Evolutionary conservation across 1,140 invertebrate species (phyloP), one percentile per base, ranked within the genome.

Genomic region (Bombus huntii): DNA sequence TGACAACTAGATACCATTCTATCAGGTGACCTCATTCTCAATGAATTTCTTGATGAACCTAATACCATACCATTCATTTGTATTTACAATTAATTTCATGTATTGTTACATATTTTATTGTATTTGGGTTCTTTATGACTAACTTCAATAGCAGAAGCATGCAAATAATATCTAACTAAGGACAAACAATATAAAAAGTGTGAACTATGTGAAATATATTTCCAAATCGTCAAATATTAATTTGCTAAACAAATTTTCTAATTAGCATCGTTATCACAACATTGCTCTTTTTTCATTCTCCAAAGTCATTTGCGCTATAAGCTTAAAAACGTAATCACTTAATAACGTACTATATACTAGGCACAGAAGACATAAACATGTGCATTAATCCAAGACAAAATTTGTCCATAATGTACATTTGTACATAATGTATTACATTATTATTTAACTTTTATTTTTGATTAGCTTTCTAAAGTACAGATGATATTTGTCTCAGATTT

Each of bases 1-100:
- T 97, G 97, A 94, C 96, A 97, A 91, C 97, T 97, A 22, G 96
- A 95, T 3, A 96, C 94, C 95, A 98, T 97, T 57, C 97, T 96
- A 91, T 97, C 97, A 0, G 97, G 97, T 0, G 97, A 97, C n/a
- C 96, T 95, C 62, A 95, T 95, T 95, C 97, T 92, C 94, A 93
- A 88, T 9, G 93, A 92, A 85, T 85, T 94, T 65, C 94, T 90
- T n/a, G 94, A 92, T 9, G 94, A 92, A 90, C 91, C 94, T 95
- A 86, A 68, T 77, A 42, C 1, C 39, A 83, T 79, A 79, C 81
- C 70, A 78, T 53, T 37, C 15, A 83, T 10, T 68, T 57, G 70
- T 66, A 75, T 79, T 68, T 86, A 22, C 86, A 85, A 70, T 87
- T 53, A 42, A 83, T 34, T 62, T 81, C 31, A 74, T 75, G 34